Evolutionary conservation across 2,113 vertebrate genomes (phyloP), one percentile per base, ranked within the genome.

Genomic region (Myiopsitta monachus): DNA sequence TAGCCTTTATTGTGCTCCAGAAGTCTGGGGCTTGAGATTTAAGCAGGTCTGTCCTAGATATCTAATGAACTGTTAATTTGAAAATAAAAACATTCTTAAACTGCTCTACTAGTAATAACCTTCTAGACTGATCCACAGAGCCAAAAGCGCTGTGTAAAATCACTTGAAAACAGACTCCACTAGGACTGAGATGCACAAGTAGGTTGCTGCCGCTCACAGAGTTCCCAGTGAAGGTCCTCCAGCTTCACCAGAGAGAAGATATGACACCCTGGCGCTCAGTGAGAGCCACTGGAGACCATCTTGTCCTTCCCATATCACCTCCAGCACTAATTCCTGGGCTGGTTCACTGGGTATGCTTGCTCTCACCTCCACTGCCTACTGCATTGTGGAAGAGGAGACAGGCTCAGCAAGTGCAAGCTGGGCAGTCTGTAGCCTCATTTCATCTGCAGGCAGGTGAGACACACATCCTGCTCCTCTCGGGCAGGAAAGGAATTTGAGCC

Each of bases 61-160:
- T 10, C 90, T 69, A 94, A 93, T 59, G 94, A 92, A 79, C 87
- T 85, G 94, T 96, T 91, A 91, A 87, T 91, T 94, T 83, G 67
- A 90, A 92, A 97, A 94, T 62, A 91, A 93, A 95, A 91, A 54
- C 78, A 46, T 59, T 91, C 78, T 91, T 91, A 80, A 91, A 73
- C 49, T 77, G 55, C 70, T 90, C 52, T 62, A 21, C 52, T 69
- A 85, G 78, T 28, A 79, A 55, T 87, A 52, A 57, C 22, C 74
- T 92, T 83, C 91, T 85, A 84, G 52, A 66, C 49, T 85, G 81
- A 69, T 59, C 59, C 3, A 41, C 0, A 1, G 52, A 80, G n/a
- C 74, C 79, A 69, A 70, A 89, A 83, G 39, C 21, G 47, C 6
- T 18, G 39, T n/a, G 90, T 73, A 54, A 87, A 76, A 82, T 88